phyloP scores from a whole-genome alignment of 1,140 invertebrate genomes.

The Lucilia cuprina region DNA sequence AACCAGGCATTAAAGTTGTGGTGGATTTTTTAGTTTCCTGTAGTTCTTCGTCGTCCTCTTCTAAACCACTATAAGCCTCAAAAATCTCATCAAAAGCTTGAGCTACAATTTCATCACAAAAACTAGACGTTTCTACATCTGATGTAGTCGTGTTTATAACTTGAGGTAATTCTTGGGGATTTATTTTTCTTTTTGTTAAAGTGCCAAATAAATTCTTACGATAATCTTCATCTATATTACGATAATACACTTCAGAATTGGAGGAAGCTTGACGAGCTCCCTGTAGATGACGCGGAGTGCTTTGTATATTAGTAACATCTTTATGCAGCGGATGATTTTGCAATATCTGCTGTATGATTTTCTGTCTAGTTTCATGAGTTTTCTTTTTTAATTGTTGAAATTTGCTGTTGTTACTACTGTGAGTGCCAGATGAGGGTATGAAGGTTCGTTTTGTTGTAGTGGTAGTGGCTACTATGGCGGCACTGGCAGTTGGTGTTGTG shows the following conservation, averaged over 20 bases:
- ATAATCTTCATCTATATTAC: constrained; percentile 53
- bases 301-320: constrained; percentile 11
- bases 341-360: constrained; percentile 37
- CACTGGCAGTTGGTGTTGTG: constrained; percentile 15
- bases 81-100: constrained; percentile 60
- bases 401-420: constrained; percentile 46
- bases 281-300: constrained; percentile 40
- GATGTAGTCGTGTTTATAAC: background rate
- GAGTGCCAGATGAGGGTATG: constrained; percentile 42
- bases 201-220: constrained; percentile 60
- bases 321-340: background rate
- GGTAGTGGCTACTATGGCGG: background rate
- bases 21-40: constrained; percentile 20
- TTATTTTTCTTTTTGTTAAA: constrained; percentile 33
- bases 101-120: constrained; percentile 51
- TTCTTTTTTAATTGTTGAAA: constrained; percentile 39
- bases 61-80: constrained; percentile 45
- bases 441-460: constrained; percentile 17
- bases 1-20: constrained; percentile 18
- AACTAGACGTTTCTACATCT: constrained; percentile 44
- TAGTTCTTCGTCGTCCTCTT: constrained; percentile 48
- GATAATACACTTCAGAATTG: constrained; percentile 38
- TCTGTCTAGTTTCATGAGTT: constrained; percentile 6
- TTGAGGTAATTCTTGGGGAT: background rate
- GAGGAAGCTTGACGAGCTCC: background rate